These are phyloP conservation scores for Coracopsis vasa DNA, from an alignment of 2,113 vertebrate genomes.

Conservation along the genomic window DNA sequence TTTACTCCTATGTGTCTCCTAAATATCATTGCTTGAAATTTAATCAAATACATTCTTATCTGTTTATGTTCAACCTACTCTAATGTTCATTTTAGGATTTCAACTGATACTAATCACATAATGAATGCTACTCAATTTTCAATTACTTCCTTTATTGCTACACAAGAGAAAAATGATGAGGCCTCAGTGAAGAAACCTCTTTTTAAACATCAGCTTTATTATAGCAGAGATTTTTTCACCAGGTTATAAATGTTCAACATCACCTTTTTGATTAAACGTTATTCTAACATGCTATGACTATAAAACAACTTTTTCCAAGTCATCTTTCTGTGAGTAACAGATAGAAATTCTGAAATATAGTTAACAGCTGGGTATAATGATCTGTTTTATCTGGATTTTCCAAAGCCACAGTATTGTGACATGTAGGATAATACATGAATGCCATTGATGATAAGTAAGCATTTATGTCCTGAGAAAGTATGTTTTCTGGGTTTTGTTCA, in stretches of 20 bases:
- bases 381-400: background rate
- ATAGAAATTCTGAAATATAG: background rate
- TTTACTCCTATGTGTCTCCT: background rate
- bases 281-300: background rate
- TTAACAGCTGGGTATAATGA: background rate
- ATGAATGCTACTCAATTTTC: slow-evolving; percentile 47
- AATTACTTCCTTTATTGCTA: slow-evolving; percentile 35
- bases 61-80: background rate
- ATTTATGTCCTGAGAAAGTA: background rate
- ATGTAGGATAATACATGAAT: background rate
- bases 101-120: slow-evolving; percentile 35
- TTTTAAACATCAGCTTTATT: slow-evolving; percentile 62
- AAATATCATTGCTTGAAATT: background rate
- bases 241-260: background rate
- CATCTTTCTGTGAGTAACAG: background rate
- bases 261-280: background rate
- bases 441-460: background rate
- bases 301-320: background rate
- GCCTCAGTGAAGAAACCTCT: slow-evolving; percentile 27
- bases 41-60: background rate
- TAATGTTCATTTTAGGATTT: background rate
- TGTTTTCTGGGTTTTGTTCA: slow-evolving; percentile 18
- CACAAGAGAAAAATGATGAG: slow-evolving; percentile 9
- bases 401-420: background rate
- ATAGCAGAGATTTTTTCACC: slow-evolving; percentile 46